Percentiles rank a stretch among this genome's conserved stretches.
Evolutionary conservation across 2,797 vertebrate species (phyloP).

Genomic region (Myotis findleyi): DNA sequence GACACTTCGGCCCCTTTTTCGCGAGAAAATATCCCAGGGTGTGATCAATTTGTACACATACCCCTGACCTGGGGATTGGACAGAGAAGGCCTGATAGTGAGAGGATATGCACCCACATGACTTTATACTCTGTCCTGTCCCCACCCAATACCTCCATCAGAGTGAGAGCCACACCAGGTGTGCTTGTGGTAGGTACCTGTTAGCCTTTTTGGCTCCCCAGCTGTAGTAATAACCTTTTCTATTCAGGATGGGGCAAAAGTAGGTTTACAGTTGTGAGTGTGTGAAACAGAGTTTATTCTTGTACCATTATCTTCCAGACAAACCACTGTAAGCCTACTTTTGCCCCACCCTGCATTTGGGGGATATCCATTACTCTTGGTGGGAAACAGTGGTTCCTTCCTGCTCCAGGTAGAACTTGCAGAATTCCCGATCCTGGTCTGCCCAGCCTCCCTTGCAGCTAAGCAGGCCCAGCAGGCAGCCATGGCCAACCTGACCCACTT

Average conservation of each 20-base stretch:
- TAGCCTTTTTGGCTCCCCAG: neutral
- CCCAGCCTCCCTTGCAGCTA: constrained; percentile 20
- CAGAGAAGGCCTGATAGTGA: neutral
- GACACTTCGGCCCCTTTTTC: neutral
- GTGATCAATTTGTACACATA: neutral
- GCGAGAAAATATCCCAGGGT: neutral
- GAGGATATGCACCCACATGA: neutral
- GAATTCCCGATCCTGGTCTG: neutral
- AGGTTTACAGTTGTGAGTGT: neutral
- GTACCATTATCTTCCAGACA: neutral
- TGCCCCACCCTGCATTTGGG: neutral
- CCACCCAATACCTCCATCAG: neutral
- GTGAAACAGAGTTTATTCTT: neutral
- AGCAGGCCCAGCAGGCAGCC: too few species aligned
- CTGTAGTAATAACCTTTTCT: neutral
- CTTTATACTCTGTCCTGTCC: too few species aligned
- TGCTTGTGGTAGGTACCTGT: neutral
- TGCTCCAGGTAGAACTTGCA: neutral
- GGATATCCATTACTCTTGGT: neutral
- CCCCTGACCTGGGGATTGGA: neutral
- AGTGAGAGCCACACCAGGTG: neutral
- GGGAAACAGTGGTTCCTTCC: neutral
- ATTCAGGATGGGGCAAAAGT: neutral
- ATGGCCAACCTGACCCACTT: neutral
- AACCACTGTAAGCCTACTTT: neutral